A percentile compares a stretch with the other conserved stretches of the same genome.
These are phyloP conservation scores for Neocrepidodera transversa DNA, from an alignment of 2,888 invertebrate genomes.

Conservation along the genomic window DNA sequence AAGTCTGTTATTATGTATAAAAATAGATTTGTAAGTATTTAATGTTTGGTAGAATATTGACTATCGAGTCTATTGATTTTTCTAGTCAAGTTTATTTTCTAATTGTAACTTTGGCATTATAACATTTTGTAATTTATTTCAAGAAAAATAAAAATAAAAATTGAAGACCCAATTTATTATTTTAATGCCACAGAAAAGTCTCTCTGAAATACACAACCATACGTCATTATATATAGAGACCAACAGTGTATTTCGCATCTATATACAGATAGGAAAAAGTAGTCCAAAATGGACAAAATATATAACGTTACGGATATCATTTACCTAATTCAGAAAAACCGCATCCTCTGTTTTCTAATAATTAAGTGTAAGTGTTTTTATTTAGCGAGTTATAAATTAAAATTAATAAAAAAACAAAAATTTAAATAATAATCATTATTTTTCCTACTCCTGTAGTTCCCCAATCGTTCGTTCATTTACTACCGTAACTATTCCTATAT, in stretches of 20 bases:
- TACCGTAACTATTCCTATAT: too few species aligned
- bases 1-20: conserved; percentile 52
- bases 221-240: conserved; percentile 24
- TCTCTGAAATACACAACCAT: conserved; percentile 35
- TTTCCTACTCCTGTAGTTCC: too few species aligned
- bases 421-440: too few species aligned
- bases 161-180: conserved; percentile 35
- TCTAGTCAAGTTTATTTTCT: conserved; percentile 50
- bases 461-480: too few species aligned
- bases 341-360: conserved; percentile 4
- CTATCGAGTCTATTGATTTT: conserved; percentile 48
- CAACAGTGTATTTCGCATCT: conserved; percentile 50
- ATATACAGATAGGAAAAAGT: conserved; percentile 59
- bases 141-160: conserved; percentile 50
- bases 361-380: not conserved
- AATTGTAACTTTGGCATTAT: conserved; percentile 47
- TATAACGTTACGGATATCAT: conserved; percentile 34
- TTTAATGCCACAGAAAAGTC: conserved; percentile 42
- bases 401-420: not conserved
- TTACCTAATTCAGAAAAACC: conserved; percentile 30
- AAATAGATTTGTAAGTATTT: conserved; percentile 54
- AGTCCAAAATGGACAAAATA: conserved; percentile 61
- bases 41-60: conserved; percentile 52
- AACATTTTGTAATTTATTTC: conserved; percentile 53
- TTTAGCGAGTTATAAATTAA: not conserved